phyloP scores from a whole-genome alignment of 2,888 invertebrate genomes.

The Bellardia bayeri region DNA sequence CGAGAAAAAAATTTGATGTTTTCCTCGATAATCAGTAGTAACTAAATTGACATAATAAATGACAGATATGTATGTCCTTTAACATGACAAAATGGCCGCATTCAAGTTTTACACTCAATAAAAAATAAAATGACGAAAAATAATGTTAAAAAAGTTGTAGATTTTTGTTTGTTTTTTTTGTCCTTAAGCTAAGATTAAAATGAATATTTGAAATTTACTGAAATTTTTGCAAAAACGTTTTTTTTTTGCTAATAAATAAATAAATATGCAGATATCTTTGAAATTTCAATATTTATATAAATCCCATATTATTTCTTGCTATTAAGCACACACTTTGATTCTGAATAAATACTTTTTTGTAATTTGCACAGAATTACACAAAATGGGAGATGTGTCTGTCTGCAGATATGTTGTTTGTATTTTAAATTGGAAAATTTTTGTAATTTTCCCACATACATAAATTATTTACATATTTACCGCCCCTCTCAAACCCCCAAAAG shows the following conservation, averaged over 20 bases:
- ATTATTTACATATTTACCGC: slow-evolving; percentile 63
- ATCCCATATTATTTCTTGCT: neutral
- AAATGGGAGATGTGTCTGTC: slow-evolving; percentile 27
- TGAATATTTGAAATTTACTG: neutral
- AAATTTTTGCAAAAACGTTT: neutral
- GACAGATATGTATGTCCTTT: too few species aligned
- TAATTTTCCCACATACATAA: slow-evolving; percentile 70
- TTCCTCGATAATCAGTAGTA: too few species aligned
- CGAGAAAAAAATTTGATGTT: too few species aligned
- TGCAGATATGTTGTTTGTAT: slow-evolving; percentile 43
- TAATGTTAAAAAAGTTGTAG: too few species aligned
- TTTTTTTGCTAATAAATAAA: slow-evolving; percentile 6
- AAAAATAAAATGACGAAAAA: too few species aligned
- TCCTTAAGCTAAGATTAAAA: neutral
- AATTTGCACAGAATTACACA: slow-evolving; percentile 63
- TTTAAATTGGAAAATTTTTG: slow-evolving; percentile 66
- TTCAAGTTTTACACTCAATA: neutral
- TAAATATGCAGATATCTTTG: neutral
- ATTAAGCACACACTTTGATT: neutral
- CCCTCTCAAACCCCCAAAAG: slow-evolving; percentile 49
- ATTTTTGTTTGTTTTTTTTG: too few species aligned
- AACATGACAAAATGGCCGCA: too few species aligned
- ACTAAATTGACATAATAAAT: too few species aligned
- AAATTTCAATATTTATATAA: neutral
- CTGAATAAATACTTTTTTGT: slow-evolving; percentile 19